Percentiles rank a stretch among this genome's conserved stretches.
phyloP scores from a whole-genome alignment of 2,888 invertebrate genomes.

The Pantelozetes paolii region DNA sequence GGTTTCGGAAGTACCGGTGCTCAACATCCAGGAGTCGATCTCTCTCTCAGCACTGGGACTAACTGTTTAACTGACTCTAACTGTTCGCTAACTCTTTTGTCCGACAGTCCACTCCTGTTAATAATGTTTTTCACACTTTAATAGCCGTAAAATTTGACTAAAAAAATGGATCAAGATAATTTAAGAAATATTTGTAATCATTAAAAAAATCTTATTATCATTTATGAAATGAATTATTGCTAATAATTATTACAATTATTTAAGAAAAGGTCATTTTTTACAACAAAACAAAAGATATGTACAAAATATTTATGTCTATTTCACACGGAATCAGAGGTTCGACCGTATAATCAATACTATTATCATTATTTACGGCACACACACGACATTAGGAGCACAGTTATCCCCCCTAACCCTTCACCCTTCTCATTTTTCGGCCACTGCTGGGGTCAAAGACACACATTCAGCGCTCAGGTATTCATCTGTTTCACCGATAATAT shows the following conservation, averaged over 20 bases:
- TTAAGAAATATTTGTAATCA: neutral
- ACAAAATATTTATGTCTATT: too few species aligned
- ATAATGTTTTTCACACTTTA: neutral
- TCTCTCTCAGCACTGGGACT: too few species aligned
- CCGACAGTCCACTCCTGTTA: neutral
- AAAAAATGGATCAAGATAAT: neutral
- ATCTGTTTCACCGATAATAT: neutral
- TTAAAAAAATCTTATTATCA: neutral
- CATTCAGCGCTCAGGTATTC: neutral
- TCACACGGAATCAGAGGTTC: slow-evolving; percentile 10
- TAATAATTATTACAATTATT: too few species aligned
- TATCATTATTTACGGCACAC: neutral
- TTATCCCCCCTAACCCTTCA: neutral
- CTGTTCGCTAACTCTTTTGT: neutral
- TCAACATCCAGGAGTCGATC: neutral
- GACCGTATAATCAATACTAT: neutral
- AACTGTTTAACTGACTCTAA: neutral
- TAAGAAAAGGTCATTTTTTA: too few species aligned
- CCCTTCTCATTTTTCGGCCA: neutral
- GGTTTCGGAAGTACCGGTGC: neutral
- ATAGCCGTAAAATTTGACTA: neutral
- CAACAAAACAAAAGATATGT: too few species aligned
- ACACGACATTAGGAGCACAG: neutral
- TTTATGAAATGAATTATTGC: neutral
- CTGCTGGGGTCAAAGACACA: neutral